phyloP scores from a whole-genome alignment of 2,113 vertebrate genomes.

The Piaya cayana region DNA sequence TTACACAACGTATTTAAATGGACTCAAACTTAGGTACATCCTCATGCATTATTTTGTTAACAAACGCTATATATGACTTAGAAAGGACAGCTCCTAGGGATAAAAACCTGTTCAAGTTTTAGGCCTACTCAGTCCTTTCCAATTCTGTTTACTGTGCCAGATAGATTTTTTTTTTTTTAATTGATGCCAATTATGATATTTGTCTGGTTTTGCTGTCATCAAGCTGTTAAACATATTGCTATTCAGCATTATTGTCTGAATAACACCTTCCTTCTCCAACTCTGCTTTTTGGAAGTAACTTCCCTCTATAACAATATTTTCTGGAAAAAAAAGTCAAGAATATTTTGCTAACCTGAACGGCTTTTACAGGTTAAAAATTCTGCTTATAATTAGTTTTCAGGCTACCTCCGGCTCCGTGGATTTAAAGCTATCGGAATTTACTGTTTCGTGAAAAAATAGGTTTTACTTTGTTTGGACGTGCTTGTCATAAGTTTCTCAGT shows the following conservation, averaged over 20 bases:
- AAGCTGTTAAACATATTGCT: neutral
- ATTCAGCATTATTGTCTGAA: neutral
- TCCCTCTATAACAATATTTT: conserved; percentile 27
- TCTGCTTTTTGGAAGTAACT: conserved; percentile 4
- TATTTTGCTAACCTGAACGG: conserved; percentile 23
- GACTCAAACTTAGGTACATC: neutral
- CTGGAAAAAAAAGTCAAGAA: conserved; percentile 16
- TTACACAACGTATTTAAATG: neutral
- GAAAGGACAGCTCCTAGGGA: neutral
- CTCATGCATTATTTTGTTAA: neutral
- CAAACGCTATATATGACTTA: neutral
- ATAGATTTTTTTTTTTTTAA: neutral
- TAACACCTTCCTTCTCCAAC: neutral
- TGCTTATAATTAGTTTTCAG: conserved; percentile 44
- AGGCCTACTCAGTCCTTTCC: neutral
- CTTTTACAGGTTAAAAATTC: conserved; percentile 50
- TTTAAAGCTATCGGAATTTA: conserved; percentile 63
- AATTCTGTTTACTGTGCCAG: neutral
- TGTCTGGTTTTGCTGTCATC: neutral
- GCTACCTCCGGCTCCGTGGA: conserved; percentile 28
- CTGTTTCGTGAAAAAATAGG: conserved; percentile 64
- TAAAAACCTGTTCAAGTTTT: neutral
- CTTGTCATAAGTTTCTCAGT: conserved; percentile 67
- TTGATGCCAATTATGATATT: neutral
- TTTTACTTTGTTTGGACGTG: conserved; percentile 69